phyloP scores from a whole-genome alignment of 2,797 vertebrate genomes.

The Simalia tracyae region DNA sequence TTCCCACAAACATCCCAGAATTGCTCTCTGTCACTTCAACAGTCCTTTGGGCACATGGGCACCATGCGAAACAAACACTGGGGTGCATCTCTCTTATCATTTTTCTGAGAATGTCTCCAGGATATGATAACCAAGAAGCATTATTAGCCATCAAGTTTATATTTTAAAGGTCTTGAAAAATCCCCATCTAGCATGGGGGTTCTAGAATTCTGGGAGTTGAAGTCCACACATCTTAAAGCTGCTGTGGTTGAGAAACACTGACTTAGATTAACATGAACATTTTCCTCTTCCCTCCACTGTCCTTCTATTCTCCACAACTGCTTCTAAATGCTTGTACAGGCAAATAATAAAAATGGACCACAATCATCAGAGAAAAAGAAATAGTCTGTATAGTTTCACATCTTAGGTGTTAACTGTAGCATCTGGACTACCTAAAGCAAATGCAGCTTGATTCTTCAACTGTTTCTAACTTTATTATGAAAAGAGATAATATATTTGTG shows the following conservation, averaged over 20 bases:
- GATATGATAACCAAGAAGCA: background rate
- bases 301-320: background rate
- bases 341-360: background rate
- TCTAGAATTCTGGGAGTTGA: background rate
- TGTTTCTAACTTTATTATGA: background rate
- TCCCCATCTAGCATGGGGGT: background rate
- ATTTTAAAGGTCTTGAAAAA: background rate
- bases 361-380: background rate
- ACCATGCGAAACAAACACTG: background rate
- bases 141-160: background rate
- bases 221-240: background rate
- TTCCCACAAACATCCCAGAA: too few species aligned
- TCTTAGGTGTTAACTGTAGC: background rate
- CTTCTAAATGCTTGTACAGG: background rate
- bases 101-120: background rate
- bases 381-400: background rate
- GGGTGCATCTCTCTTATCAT: background rate
- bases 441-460: background rate
- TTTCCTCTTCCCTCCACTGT: background rate
- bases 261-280: background rate
- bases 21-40: background rate
- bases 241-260: background rate
- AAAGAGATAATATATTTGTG: background rate
- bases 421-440: background rate
- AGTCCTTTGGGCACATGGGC: background rate